A percentile compares a stretch with the other conserved stretches of the same genome.
phyloP scores from a whole-genome alignment of 1,140 invertebrate species.

The Drosophila teissieri region DNA sequence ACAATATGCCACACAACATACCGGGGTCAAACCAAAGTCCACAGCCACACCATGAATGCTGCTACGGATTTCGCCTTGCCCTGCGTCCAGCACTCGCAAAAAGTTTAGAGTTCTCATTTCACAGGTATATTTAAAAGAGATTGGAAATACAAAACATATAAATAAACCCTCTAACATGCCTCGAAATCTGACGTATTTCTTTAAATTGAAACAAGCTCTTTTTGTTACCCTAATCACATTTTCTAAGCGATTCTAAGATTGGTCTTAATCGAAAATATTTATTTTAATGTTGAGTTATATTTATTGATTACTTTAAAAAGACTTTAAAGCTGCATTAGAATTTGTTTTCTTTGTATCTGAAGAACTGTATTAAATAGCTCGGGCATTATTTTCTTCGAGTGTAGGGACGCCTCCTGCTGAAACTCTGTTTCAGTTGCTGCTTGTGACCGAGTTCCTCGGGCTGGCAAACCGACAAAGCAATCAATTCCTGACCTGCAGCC shows the following conservation, averaged over 20 bases:
- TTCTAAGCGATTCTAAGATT: no score
- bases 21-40: constrained; percentile 41
- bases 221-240: no score
- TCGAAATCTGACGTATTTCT: no score
- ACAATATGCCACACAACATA: constrained; percentile 69
- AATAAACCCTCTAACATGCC: no score
- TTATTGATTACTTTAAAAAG: no score
- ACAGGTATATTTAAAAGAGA: no score
- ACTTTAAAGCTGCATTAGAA: no score
- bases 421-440: constrained; percentile 35
- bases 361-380: no score
- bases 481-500: constrained; percentile 64
- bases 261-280: no score
- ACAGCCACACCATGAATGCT: constrained; percentile 10
- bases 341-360: no score
- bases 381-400: constrained; percentile 5
- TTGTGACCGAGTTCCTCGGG: constrained; percentile 45
- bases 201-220: no score
- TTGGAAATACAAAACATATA: neutral
- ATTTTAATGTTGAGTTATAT: no score
- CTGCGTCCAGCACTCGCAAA: constrained; percentile 14
- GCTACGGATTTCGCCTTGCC: neutral
- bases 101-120: neutral
- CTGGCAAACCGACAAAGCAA: constrained; percentile 79
- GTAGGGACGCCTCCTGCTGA: constrained; percentile 8